Percentiles rank a stretch among this genome's conserved stretches.
These are phyloP conservation scores for Andrena praecox DNA, from an alignment of 2,888 invertebrate genomes.

Conservation along the genomic window DNA sequence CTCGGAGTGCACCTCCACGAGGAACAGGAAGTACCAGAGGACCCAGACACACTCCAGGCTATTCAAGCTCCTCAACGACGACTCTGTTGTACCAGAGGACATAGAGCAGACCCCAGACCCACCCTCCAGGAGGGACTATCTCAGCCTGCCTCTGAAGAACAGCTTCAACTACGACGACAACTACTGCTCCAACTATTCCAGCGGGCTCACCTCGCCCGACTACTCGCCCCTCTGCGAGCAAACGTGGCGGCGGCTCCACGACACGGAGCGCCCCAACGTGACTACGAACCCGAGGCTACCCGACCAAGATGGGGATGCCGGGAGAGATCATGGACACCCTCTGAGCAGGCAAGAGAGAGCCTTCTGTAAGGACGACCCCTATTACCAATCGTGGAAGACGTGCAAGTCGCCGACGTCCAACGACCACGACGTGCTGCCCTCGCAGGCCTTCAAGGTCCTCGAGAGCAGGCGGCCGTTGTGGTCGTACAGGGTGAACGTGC, in stretches of 20 bases:
- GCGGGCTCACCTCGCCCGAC: slow-evolving; percentile 84
- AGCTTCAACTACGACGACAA: slow-evolving; percentile 82
- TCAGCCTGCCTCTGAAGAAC: slow-evolving; percentile 71
- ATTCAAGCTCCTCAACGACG: slow-evolving; percentile 89
- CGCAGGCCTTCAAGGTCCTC: slow-evolving; percentile 87
- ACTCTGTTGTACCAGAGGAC: slow-evolving; percentile 75
- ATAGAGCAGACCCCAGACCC: slow-evolving; percentile 32
- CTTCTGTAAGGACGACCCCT: slow-evolving; percentile 67
- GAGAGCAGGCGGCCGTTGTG: slow-evolving; percentile 79
- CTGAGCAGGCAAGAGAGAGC: slow-evolving; percentile 43
- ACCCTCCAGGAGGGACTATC: slow-evolving; percentile 64
- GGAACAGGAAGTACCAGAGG: slow-evolving; percentile 88
- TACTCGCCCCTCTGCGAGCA: slow-evolving; percentile 87
- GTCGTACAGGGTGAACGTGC: slow-evolving; percentile 86
- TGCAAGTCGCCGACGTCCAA: slow-evolving; percentile 51
- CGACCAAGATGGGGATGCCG: slow-evolving; percentile 14
- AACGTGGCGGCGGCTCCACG: slow-evolving; percentile 86
- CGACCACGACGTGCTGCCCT: slow-evolving; percentile 86
- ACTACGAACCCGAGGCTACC: neutral
- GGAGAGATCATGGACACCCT: slow-evolving; percentile 13
- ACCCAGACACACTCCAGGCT: slow-evolving; percentile 91
- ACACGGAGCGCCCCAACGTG: slow-evolving; percentile 13
- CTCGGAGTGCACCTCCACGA: slow-evolving; percentile 87
- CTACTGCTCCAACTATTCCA: slow-evolving; percentile 81
- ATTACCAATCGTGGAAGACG: slow-evolving; percentile 78